phyloP scores from a whole-genome alignment of 2,888 invertebrate species.

The Volucella zonaria region DNA sequence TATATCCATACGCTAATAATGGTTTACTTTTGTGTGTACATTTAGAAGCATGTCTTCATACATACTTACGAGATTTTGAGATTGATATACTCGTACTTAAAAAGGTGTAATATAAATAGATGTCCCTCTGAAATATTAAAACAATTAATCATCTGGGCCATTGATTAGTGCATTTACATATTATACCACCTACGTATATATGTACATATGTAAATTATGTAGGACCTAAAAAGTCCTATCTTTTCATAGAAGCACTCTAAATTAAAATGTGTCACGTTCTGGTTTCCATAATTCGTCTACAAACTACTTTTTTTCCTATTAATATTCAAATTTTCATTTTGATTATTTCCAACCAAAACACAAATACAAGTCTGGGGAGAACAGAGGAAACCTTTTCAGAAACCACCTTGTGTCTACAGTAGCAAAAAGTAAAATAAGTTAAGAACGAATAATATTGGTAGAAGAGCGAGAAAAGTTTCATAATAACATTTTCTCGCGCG shows the following conservation, averaged over 20 bases:
- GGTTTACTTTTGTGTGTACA: too few relatives aligned
- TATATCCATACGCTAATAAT: background rate
- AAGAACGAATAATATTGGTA: slow-evolving; percentile 39
- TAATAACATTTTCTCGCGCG: slow-evolving; percentile 61
- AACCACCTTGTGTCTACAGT: slow-evolving; percentile 36
- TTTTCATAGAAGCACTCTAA: background rate
- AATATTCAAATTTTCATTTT: slow-evolving; percentile 60
- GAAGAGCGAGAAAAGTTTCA: slow-evolving; percentile 63
- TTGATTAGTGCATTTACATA: too few relatives aligned
- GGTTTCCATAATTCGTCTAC: slow-evolving; percentile 4
- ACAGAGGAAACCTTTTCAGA: slow-evolving; percentile 30
- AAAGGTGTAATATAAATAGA: background rate
- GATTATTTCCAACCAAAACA: slow-evolving; percentile 38
- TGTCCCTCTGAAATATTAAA: too few relatives aligned
- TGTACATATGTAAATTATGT: too few relatives aligned
- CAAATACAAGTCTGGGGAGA: slow-evolving; percentile 17
- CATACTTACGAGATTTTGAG: too few relatives aligned
- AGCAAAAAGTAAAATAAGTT: slow-evolving; percentile 60
- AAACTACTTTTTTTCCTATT: slow-evolving; percentile 24
- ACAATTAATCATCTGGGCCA: too few relatives aligned
- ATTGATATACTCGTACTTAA: too few relatives aligned
- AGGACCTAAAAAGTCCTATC: too few relatives aligned
- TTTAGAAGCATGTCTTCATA: too few relatives aligned
- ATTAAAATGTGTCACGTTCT: slow-evolving; percentile 37
- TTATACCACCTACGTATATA: too few relatives aligned